These are phyloP conservation scores for Catocala nupta DNA, from an alignment of 2,888 invertebrate species.

Conservation along the genomic window DNA sequence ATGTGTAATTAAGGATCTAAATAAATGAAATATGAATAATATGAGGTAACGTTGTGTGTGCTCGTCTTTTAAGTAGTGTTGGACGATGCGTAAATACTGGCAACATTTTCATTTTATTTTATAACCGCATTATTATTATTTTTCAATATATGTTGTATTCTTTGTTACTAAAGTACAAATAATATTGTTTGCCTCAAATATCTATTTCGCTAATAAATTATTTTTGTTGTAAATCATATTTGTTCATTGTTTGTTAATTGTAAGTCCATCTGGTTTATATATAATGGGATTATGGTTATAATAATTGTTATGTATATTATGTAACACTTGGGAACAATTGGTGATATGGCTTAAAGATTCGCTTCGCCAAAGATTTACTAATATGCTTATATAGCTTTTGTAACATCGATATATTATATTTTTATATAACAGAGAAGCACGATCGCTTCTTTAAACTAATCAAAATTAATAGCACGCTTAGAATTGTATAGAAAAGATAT, in stretches of 20 bases:
- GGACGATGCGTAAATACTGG: slow-evolving; percentile 52
- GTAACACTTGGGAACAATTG: slow-evolving; percentile 35
- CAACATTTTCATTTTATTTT: slow-evolving; percentile 32
- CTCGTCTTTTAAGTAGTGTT: slow-evolving; percentile 49
- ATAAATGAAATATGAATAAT: slow-evolving; percentile 40
- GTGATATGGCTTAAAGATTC: slow-evolving; percentile 20
- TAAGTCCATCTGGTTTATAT: slow-evolving; percentile 50
- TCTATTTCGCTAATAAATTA: slow-evolving; percentile 50
- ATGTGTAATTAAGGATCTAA: slow-evolving; percentile 59
- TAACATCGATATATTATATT: slow-evolving; percentile 7
- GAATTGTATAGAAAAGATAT: slow-evolving; percentile 1
- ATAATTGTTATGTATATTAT: slow-evolving; percentile 36
- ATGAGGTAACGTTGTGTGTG: slow-evolving; percentile 51
- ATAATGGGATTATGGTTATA: slow-evolving; percentile 50
- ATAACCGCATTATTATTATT: not conserved
- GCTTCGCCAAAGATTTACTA: slow-evolving; percentile 35
- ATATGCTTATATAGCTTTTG: slow-evolving; percentile 3
- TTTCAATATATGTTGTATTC: slow-evolving; percentile 16
- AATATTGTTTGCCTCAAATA: slow-evolving; percentile 50
- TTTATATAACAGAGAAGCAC: slow-evolving; percentile 4
- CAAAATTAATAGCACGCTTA: slow-evolving; percentile 16
- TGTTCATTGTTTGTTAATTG: slow-evolving; percentile 58
- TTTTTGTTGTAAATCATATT: slow-evolving; percentile 56
- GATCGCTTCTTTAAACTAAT: slow-evolving; percentile 16
- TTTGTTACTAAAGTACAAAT: slow-evolving; percentile 46